phyloP scores from a whole-genome alignment of 2,113 vertebrate species.

The Ginglymostoma cirratum region DNA sequence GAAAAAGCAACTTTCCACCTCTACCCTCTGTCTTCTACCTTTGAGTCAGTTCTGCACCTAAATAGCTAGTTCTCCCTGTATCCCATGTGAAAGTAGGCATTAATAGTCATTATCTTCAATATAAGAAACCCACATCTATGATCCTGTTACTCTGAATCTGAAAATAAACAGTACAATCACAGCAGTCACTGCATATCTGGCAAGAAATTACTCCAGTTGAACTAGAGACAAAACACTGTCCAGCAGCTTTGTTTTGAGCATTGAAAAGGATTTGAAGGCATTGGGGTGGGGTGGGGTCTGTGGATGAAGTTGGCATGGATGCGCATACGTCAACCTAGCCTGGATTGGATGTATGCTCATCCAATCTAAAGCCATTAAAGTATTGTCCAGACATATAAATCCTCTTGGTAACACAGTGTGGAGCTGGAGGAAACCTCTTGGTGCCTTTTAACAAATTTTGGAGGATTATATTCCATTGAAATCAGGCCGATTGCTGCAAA shows the following conservation, averaged over 20 bases:
- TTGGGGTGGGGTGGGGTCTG: too few relatives aligned
- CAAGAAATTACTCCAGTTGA: not conserved
- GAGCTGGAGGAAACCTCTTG: not conserved
- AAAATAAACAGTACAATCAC: not conserved
- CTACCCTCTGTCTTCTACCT: too few relatives aligned
- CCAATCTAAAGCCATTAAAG: not conserved
- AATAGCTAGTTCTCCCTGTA: too few relatives aligned
- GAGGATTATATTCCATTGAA: not conserved
- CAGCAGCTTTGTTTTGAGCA: not conserved
- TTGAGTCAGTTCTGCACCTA: too few relatives aligned
- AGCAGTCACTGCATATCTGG: not conserved
- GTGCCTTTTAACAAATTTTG: not conserved
- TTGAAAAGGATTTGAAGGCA: not conserved
- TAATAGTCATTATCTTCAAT: not conserved
- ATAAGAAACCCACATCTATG: not conserved
- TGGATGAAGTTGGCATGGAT: not conserved
- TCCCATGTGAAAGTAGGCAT: too few relatives aligned
- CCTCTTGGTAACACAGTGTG: not conserved
- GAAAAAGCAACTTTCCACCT: too few relatives aligned
- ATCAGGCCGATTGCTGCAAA: not conserved
- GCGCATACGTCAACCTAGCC: too few relatives aligned
- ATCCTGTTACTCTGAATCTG: not conserved
- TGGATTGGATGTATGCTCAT: too few relatives aligned
- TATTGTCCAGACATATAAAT: not conserved
- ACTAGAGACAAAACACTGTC: not conserved